These are phyloP conservation scores for Enoplolaimus lenunculus DNA, from an alignment of 2,888 invertebrate genomes.

Conservation along the genomic window DNA sequence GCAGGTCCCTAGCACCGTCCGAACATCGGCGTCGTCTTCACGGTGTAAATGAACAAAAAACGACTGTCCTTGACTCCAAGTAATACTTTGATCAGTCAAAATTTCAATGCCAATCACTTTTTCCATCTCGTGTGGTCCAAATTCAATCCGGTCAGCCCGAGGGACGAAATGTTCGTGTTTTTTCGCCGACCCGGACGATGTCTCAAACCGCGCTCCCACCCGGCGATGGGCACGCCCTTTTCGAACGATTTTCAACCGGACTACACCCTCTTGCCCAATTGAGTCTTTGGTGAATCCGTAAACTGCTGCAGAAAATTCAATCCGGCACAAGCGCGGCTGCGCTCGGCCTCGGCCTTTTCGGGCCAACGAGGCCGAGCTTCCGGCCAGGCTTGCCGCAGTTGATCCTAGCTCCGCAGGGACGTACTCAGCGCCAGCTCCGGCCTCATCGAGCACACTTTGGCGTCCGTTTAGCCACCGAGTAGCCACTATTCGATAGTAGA, in stretches of 20 bases:
- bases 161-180: conserved; percentile 49
- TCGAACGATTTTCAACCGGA: conserved; percentile 27
- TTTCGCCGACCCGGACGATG: conserved; percentile 51
- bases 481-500: conserved; percentile 52
- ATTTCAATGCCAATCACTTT: conserved; percentile 47
- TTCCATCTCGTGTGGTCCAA: conserved; percentile 47
- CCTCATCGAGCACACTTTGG: background rate
- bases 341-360: background rate
- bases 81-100: conserved; percentile 46
- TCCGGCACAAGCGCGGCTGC: conserved; percentile 20
- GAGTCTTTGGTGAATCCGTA: conserved; percentile 25
- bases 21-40: conserved; percentile 33
- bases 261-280: conserved; percentile 20
- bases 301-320: conserved; percentile 31
- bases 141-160: conserved; percentile 47
- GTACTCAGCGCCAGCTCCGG: background rate
- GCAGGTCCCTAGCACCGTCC: conserved; percentile 45
- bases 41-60: conserved; percentile 49
- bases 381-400: background rate
- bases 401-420: background rate
- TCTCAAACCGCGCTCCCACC: conserved; percentile 45
- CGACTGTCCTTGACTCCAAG: conserved; percentile 52
- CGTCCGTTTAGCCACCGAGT: conserved; percentile 35
- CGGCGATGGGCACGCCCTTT: conserved; percentile 27
- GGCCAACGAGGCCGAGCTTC: background rate